A percentile compares a stretch with the other conserved stretches of the same genome.
These are phyloP conservation scores for Plagiodera versicolora DNA, from an alignment of 2,888 invertebrate species.

Conservation along the genomic window DNA sequence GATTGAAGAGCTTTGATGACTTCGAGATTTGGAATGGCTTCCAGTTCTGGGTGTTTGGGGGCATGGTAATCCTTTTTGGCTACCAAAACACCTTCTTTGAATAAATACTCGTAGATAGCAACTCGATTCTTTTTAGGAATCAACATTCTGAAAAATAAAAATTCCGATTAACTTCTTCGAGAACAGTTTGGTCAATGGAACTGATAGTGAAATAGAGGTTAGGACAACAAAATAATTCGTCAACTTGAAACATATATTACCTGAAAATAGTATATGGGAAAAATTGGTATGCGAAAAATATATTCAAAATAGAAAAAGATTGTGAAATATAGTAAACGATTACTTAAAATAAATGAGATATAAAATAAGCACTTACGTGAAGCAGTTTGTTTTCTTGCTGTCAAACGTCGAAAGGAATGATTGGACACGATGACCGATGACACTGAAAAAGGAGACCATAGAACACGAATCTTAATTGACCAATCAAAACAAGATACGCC, in stretches of 20 bases:
- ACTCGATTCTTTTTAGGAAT: constrained; percentile 99
- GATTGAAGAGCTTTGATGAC: constrained; percentile 98
- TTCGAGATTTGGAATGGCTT: constrained; percentile 94
- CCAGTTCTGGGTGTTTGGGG: constrained; percentile 96
- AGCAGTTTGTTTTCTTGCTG: constrained; percentile 26
- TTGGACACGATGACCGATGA: no score
- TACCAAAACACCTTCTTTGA: constrained; percentile 99
- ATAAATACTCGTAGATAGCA: constrained; percentile 95
- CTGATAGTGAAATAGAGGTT: no score
- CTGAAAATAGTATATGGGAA: background rate
- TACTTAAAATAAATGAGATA: constrained; percentile 24
- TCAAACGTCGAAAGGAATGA: constrained; percentile 24
- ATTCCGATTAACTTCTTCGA: background rate
- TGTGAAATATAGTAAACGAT: constrained; percentile 19
- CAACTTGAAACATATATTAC: no score
- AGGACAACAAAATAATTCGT: no score
- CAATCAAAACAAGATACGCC: no score
- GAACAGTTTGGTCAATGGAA: background rate
- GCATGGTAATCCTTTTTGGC: constrained; percentile 98
- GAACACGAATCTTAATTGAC: no score
- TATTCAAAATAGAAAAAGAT: background rate
- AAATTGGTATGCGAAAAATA: background rate
- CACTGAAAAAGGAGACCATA: no score
- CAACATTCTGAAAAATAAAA: constrained; percentile 82
- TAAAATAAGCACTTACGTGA: constrained; percentile 26